These are phyloP conservation scores for Megaptera novaeangliae DNA, from an alignment of 2,113 vertebrate genomes.

Conservation along the genomic window DNA sequence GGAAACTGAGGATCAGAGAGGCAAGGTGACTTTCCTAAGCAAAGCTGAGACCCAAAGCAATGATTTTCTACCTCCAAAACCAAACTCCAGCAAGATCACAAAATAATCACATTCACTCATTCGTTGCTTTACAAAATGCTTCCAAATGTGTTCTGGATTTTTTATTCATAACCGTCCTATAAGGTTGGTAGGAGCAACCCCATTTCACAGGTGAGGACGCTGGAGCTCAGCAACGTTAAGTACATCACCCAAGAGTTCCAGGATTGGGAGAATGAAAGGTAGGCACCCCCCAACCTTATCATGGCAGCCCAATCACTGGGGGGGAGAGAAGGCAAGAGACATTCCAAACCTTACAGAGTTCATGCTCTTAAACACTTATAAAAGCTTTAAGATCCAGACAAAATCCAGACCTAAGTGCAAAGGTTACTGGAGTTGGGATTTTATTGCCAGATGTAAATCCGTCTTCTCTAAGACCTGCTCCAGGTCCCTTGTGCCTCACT, in stretches of 20 bases:
- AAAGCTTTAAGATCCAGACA: constrained; percentile 73
- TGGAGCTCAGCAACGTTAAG: neutral
- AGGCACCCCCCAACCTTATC: neutral
- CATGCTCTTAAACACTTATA: constrained; percentile 70
- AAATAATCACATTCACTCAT: neutral
- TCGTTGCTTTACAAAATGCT: neutral
- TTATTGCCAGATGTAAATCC: constrained; percentile 75
- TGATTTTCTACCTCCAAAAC: neutral
- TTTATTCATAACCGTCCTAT: neutral
- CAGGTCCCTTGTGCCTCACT: constrained; percentile 57
- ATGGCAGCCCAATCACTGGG: neutral
- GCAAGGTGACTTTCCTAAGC: neutral
- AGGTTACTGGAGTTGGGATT: constrained; percentile 71
- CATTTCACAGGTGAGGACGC: neutral
- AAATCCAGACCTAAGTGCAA: constrained; percentile 74
- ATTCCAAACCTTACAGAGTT: constrained; percentile 52
- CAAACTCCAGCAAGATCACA: neutral
- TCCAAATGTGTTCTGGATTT: neutral
- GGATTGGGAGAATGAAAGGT: neutral
- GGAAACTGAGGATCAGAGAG: neutral
- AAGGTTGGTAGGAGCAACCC: neutral
- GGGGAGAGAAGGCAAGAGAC: constrained; percentile 30
- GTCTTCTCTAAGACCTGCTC: constrained; percentile 65
- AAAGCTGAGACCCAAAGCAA: neutral
- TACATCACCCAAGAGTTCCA: neutral